phyloP scores from a whole-genome alignment of 2,797 vertebrate genomes.

The Oophaga sylvatica region DNA sequence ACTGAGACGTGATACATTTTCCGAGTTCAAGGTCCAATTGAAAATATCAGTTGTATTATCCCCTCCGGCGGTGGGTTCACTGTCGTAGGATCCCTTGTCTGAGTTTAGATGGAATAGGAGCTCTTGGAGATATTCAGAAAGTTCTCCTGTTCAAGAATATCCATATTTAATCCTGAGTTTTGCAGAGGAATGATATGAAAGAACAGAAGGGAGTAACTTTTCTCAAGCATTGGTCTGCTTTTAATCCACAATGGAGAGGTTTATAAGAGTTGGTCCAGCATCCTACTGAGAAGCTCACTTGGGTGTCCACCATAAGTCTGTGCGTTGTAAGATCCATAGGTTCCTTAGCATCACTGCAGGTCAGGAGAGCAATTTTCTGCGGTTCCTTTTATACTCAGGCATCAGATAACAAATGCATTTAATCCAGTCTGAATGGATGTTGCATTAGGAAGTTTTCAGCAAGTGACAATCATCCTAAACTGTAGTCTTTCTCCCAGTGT shows the following conservation, averaged over 20 bases:
- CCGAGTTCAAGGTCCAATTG: constrained; percentile 69
- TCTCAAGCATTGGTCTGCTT: constrained; percentile 66
- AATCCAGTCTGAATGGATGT: constrained; percentile 20
- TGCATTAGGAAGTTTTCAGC: constrained; percentile 64
- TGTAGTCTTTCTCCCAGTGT: constrained; percentile 65
- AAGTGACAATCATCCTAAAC: constrained; percentile 66
- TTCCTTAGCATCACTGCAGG: background rate
- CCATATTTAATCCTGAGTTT: constrained; percentile 72
- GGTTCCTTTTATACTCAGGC: constrained; percentile 44
- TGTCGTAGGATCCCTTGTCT: constrained; percentile 68
- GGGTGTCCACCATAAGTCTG: constrained; percentile 4
- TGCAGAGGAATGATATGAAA: constrained; percentile 63
- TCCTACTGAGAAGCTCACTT: constrained; percentile 6
- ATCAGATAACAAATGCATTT: constrained; percentile 34
- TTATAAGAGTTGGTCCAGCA: constrained; percentile 35
- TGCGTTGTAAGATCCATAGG: constrained; percentile 29
- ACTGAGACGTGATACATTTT: constrained; percentile 71
- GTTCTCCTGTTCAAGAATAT: constrained; percentile 73
- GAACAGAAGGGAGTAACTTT: constrained; percentile 57
- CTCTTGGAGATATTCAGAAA: constrained; percentile 71
- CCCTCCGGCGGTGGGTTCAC: constrained; percentile 68
- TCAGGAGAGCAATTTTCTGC: constrained; percentile 22
- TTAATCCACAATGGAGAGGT: constrained; percentile 57
- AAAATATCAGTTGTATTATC: constrained; percentile 74
- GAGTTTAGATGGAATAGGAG: constrained; percentile 71